phyloP scores from a whole-genome alignment of 2,888 invertebrate species.

The Diaprepes abbreviatus region DNA sequence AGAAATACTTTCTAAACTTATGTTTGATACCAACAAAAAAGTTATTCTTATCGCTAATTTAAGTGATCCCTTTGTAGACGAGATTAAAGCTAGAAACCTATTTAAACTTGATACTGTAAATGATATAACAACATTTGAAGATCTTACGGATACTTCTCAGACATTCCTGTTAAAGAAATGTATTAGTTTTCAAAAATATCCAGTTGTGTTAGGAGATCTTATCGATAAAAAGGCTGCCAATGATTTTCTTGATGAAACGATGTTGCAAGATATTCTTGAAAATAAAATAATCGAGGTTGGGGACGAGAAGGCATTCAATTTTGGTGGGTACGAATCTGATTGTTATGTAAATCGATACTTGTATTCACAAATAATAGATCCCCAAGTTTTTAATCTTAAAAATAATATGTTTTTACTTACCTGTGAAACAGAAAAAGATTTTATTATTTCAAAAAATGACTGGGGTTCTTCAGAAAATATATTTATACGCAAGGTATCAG shows the following conservation, averaged over 20 bases:
- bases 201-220: conserved; percentile 12
- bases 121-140: conserved; percentile 18
- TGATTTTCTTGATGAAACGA: neutral
- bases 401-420: conserved; percentile 2
- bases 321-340: conserved; percentile 14
- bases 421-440: neutral
- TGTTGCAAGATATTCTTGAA: conserved; percentile 22
- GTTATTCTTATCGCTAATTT: conserved; percentile 18
- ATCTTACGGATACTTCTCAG: conserved; percentile 17
- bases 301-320: conserved; percentile 29
- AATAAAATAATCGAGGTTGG: conserved; percentile 24
- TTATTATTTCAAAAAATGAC: neutral
- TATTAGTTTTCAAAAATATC: conserved; percentile 28
- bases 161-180: conserved; percentile 12
- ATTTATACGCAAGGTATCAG: neutral
- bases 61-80: conserved; percentile 4
- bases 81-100: neutral
- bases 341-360: conserved; percentile 33
- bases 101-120: neutral
- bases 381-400: neutral
- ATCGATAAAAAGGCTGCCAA: conserved; percentile 26
- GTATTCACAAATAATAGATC: conserved; percentile 17
- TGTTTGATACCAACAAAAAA: conserved; percentile 20
- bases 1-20: neutral
- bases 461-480: neutral